Percentiles rank a stretch among this genome's conserved stretches.
phyloP scores from a whole-genome alignment of 2,888 invertebrate species.

The Caenorhabditis sp. region DNA sequence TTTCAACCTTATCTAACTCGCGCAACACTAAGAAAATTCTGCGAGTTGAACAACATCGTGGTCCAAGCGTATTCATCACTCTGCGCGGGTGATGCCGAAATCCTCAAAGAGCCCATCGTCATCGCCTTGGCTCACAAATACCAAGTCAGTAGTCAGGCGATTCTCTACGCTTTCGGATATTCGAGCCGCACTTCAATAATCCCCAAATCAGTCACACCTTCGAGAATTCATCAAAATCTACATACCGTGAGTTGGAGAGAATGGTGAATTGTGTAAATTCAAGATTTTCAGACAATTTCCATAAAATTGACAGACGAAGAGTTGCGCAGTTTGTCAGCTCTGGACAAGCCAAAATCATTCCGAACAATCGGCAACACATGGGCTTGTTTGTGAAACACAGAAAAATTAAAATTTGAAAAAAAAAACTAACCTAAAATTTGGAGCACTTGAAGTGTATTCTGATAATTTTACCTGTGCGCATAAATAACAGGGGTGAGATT shows the following conservation, averaged over 20 bases:
- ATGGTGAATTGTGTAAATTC: background rate
- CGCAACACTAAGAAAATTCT: conserved; percentile 57
- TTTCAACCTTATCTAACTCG: conserved; percentile 72
- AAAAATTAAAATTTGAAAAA: background rate
- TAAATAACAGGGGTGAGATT: no score
- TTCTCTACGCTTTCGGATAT: conserved; percentile 54
- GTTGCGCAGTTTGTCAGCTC: background rate
- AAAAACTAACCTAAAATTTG: conserved; percentile 14
- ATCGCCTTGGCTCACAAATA: conserved; percentile 76
- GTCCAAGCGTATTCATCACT: conserved; percentile 73
- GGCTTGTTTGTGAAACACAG: background rate
- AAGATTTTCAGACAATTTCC: background rate
- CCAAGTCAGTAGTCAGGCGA: conserved; percentile 60
- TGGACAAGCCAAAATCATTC: background rate
- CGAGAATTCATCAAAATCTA: conserved; percentile 52
- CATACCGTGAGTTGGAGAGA: conserved; percentile 16
- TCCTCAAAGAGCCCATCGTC: conserved; percentile 77
- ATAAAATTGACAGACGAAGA: background rate
- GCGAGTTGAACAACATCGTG: conserved; percentile 69
- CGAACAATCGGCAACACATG: background rate
- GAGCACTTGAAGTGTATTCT: no score
- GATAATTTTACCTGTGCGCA: no score
- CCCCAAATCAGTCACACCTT: conserved; percentile 52
- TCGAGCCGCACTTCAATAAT: conserved; percentile 49
- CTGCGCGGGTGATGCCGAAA: conserved; percentile 66